These are phyloP conservation scores for Echinops telfairi DNA, from an alignment of 2,113 vertebrate genomes.

Conservation along the genomic window DNA sequence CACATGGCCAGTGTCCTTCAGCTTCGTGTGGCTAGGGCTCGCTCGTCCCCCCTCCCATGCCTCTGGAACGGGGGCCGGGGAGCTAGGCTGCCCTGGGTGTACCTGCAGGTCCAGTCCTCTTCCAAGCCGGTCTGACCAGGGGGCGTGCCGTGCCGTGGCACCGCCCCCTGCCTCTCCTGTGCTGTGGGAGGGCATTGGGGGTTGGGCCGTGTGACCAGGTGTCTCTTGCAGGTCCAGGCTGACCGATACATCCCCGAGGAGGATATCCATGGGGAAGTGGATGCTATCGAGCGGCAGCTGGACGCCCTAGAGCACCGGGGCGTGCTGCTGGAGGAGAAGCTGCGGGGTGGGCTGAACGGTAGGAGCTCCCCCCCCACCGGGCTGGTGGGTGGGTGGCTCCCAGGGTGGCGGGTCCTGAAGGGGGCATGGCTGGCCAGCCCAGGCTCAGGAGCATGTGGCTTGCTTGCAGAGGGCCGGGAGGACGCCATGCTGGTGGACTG, in stretches of 20 bases:
- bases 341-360: slow-evolving; percentile 91
- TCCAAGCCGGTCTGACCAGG: too few relatives aligned
- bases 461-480: slow-evolving; percentile 90
- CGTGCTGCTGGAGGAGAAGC: slow-evolving; percentile 91
- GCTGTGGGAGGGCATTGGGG: too few relatives aligned
- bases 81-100: neutral
- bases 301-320: slow-evolving; percentile 92
- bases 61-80: neutral
- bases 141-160: too few relatives aligned
- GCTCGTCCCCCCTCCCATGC: neutral
- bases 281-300: slow-evolving; percentile 89
- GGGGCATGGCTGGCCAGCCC: neutral
- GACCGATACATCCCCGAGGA: slow-evolving; percentile 91
- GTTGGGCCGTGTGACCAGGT: neutral
- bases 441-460: slow-evolving; percentile 31
- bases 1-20: neutral
- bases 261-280: slow-evolving; percentile 91
- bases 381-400: neutral
- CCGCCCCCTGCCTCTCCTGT: too few relatives aligned
- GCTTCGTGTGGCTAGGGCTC: neutral
- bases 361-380: neutral
- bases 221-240: slow-evolving; percentile 90
- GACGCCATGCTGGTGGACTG: slow-evolving; percentile 93
- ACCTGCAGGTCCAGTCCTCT: too few relatives aligned
- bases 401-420: neutral